Base-by-base conservation (phyloP, 2,797 vertebrate genomes). In the Sebastes ruberrimus region DNA sequence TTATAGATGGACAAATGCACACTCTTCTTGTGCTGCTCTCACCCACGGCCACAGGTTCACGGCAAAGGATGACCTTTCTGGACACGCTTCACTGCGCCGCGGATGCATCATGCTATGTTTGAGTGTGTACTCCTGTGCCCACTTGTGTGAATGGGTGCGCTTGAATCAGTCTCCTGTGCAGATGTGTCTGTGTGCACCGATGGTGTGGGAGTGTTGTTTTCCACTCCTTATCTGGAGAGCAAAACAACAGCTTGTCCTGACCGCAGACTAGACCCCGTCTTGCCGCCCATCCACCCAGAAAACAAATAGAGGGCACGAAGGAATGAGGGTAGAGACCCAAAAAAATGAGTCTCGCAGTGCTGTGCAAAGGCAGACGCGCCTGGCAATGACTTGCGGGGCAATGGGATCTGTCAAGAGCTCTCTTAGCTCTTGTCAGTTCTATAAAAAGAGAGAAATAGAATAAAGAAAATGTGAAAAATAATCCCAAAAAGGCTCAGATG, bases 281-380 rank as follows among this genome's bases (percentile, higher is more conserved):
- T 76, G 52, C 74, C 8, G 10, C 49, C 53, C 69, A 73, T 67
- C 89, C 90, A 93, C 88, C 90, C 87, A 77, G 83, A 88, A 88
- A 91, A 85, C 82, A 90, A 88, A 90, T 56, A 71, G 38, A 89
- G 56, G 71, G 23, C 62, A 73, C 42, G 35, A 84, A 76, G 49
- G 67, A 86, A 78, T 59, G 27, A 73, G 61, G 49, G 63, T 64
- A 62, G 42, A 90, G 70, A 79, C 64, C 78, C 27, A 57, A 80
- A 87, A 86, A 78, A 81, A 72, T 56, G 46, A 59, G 65, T 65
- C 52, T 83, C 56, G 46, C 68, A 76, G 67, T 71, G 49, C 61
- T 60, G 33, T 46, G 53, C 32, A 49, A 56, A 71, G 77, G 77
- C 57, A 75, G 68, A 81, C 22, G 10, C 74, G 71, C 46, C 74